Conservation (phyloP, 1,140 invertebrate genomes). For the Anoplolepis gracilipes region DNA sequence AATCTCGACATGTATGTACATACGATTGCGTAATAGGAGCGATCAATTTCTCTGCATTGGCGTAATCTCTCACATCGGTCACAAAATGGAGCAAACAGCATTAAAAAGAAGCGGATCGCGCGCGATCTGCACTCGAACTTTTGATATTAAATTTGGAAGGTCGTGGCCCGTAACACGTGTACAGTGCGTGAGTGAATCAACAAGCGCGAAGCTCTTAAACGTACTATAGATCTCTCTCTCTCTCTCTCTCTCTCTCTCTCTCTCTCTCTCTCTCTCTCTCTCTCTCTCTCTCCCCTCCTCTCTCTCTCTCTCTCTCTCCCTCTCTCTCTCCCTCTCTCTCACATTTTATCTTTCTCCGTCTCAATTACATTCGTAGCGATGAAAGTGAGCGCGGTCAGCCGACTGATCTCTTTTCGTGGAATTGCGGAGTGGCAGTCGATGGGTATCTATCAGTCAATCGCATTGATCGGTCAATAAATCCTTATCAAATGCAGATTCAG, state of each 20-base stretch:
- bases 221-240: too few species aligned
- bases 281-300: too few species aligned
- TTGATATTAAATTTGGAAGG: constrained; percentile 70
- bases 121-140: constrained; percentile 68
- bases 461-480: constrained; percentile 60
- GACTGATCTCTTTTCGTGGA: constrained; percentile 27
- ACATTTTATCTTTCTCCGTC: constrained; percentile 1
- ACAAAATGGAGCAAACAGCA: constrained; percentile 13
- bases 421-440: not conserved
- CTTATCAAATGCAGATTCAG: constrained; percentile 53
- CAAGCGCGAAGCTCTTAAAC: constrained; percentile 28
- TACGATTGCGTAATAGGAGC: constrained; percentile 19
- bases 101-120: constrained; percentile 51
- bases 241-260: constrained; percentile 19
- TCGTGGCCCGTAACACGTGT: constrained; percentile 64
- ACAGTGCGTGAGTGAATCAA: constrained; percentile 59
- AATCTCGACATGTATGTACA: not conserved
- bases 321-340: not conserved
- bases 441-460: constrained; percentile 39
- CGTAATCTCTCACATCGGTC: constrained; percentile 15
- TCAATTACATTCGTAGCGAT: constrained; percentile 34
- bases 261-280: too few species aligned
- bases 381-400: constrained; percentile 30
- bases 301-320: not conserved
- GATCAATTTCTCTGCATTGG: constrained; percentile 23